These are phyloP conservation scores for Heteropelma amictum DNA, from an alignment of 2,888 invertebrate species.

Conservation along the genomic window DNA sequence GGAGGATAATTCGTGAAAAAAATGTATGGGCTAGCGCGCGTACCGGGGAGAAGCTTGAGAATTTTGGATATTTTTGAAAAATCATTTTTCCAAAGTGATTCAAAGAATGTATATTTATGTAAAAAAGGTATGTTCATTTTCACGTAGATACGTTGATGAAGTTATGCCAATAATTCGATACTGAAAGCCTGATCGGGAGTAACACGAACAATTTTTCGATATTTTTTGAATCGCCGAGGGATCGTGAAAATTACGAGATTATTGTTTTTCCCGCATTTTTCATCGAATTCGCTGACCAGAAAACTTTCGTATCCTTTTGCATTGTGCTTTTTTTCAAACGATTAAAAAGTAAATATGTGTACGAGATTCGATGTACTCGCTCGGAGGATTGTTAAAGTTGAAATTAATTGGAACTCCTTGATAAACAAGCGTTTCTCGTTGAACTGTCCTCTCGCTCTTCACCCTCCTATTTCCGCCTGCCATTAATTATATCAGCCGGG, in stretches of 20 bases:
- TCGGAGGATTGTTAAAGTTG: constrained; percentile 42
- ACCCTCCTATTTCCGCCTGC: background rate
- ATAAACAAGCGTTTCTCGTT: constrained; percentile 36
- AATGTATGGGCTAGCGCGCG: background rate
- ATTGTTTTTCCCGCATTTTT: constrained; percentile 33
- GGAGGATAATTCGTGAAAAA: constrained; percentile 7
- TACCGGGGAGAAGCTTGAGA: background rate
- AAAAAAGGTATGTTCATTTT: too few species aligned
- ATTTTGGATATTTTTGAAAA: background rate
- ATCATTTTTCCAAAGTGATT: too few species aligned
- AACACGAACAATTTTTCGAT: constrained; percentile 1
- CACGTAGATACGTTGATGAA: constrained; percentile 2
- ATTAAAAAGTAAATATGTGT: background rate
- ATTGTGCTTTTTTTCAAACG: background rate
- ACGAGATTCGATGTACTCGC: constrained; percentile 6
- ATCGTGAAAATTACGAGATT: constrained; percentile 34
- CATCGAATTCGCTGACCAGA: too few species aligned
- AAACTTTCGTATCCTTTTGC: too few species aligned
- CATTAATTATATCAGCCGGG: constrained; percentile 44
- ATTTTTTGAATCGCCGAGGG: constrained; percentile 8
- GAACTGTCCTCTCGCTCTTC: constrained; percentile 9
- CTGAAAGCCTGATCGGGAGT: constrained; percentile 26
- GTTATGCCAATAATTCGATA: too few species aligned
- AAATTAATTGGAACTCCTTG: constrained; percentile 49
- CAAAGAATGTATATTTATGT: too few species aligned